Evolutionary conservation across 1,140 invertebrate species (phyloP).

Genomic region (Bombus cullumanus): DNA sequence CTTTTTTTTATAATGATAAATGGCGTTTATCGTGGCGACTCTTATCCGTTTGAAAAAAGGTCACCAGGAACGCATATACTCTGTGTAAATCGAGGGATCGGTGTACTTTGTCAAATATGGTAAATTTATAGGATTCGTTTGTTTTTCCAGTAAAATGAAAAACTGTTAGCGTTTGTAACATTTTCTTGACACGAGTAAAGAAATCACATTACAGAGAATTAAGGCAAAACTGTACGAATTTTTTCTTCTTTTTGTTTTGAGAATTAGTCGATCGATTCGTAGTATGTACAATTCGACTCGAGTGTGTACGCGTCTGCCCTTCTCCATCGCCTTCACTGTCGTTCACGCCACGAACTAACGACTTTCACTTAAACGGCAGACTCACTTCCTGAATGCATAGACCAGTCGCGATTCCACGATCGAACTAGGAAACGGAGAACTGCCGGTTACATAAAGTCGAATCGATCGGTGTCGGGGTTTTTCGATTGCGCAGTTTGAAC

Average conservation of each 20-base stretch:
- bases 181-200: too few relatives aligned
- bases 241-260: not conserved
- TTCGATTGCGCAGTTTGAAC: not conserved
- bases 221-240: too few relatives aligned
- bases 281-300: not conserved
- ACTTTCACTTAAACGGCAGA: slow-evolving; percentile 66
- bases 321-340: not conserved
- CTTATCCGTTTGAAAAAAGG: too few relatives aligned
- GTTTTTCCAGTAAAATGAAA: too few relatives aligned
- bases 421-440: slow-evolving; percentile 31
- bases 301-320: not conserved
- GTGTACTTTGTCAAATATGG: too few relatives aligned
- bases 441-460: slow-evolving; percentile 10
- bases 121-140: too few relatives aligned
- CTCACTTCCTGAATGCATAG: slow-evolving; percentile 64
- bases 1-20: too few relatives aligned
- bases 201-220: too few relatives aligned
- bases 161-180: too few relatives aligned
- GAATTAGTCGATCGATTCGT: not conserved
- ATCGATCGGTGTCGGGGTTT: not conserved
- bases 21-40: too few relatives aligned
- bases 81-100: too few relatives aligned
- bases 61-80: too few relatives aligned
- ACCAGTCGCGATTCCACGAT: slow-evolving; percentile 48
- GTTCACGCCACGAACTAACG: slow-evolving; percentile 48